Base-by-base conservation (phyloP, 2,888 invertebrate species). In the Scaptomyza tumidula region DNA sequence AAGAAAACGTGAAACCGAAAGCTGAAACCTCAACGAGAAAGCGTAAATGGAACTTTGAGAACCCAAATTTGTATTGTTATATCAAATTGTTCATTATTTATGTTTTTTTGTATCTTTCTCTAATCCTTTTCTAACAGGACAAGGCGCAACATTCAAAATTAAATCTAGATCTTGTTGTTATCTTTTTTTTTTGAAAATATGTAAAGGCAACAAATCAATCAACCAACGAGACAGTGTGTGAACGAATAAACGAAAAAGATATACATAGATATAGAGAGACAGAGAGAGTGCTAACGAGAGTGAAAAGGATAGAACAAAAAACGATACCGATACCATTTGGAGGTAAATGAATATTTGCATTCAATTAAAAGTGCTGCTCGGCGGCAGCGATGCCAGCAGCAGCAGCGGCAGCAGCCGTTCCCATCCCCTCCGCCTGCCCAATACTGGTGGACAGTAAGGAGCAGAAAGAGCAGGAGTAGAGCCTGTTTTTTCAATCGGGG, bases 331-430 rank as follows among this genome's bases (percentile, higher is more conserved):
- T 0, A 3, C 33, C 5, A 1, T 16, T 68, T 72, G 62, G 61
- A 73, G 71, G 77, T 77, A 62, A 78, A 77, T 77, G 75, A 71
- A 77, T 77, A 77, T 77, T 77, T 77, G 79, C 77, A 78, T 77
- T 78, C 79, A 78, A 77, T 77, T 77, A 77, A 78, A 71, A 77
- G 65, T 43, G 62, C 70, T 68, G 58, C n/a, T 68, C 64, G 79
- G 88, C 80, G 82, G 82, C 86, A 75, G 64, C 62, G 59, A 86
- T 83, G 87, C 82, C 82, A 62, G 68, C 82, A 63, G 37, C 50
- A 37, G 50, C 16, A 29, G 6, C 24, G 11, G 24, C 10, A 24
- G 24, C n/a, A 39, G 39, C 10, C 4, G 14, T 14, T 14, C 13
- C 14, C 60, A 62, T 62, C 19, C 11, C 31, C 10, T 41, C 53